These are phyloP conservation scores for Heliconius aoede DNA, from an alignment of 2,888 invertebrate species.

Conservation along the genomic window DNA sequence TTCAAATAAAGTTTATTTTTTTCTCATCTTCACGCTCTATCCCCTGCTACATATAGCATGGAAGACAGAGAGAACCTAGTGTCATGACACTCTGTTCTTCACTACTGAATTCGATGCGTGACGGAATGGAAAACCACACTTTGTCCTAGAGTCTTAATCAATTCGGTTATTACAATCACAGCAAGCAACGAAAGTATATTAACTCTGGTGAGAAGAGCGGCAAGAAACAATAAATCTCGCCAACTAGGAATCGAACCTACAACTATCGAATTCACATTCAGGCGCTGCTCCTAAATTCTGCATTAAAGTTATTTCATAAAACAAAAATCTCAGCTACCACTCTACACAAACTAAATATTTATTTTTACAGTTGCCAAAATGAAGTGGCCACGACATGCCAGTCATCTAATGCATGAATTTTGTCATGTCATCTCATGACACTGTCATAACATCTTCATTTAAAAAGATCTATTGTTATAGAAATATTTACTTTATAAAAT, in stretches of 20 bases:
- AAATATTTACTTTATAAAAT: conserved; percentile 23
- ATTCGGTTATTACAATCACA: no score
- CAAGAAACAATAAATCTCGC: no score
- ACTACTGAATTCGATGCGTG: no score
- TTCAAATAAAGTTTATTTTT: no score
- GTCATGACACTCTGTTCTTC: no score
- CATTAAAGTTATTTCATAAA: neutral
- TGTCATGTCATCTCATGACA: conserved; percentile 24
- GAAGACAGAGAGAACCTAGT: no score
- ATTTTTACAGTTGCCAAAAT: conserved; percentile 33
- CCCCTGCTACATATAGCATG: no score
- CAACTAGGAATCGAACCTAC: neutral
- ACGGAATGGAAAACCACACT: no score
- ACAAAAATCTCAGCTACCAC: conserved; percentile 3
- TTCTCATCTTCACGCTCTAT: no score
- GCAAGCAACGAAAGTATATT: no score
- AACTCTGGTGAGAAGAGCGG: no score
- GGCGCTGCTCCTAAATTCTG: neutral
- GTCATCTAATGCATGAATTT: conserved; percentile 43
- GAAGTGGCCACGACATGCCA: conserved; percentile 40
- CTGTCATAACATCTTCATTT: conserved; percentile 38
- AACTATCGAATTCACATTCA: neutral
- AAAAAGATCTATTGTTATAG: conserved; percentile 23
- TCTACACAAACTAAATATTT: conserved; percentile 2
- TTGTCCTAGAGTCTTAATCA: no score